Evolutionary conservation across 2,797 vertebrate genomes (phyloP).

Genomic region (Halcyon chelicuti): DNA sequence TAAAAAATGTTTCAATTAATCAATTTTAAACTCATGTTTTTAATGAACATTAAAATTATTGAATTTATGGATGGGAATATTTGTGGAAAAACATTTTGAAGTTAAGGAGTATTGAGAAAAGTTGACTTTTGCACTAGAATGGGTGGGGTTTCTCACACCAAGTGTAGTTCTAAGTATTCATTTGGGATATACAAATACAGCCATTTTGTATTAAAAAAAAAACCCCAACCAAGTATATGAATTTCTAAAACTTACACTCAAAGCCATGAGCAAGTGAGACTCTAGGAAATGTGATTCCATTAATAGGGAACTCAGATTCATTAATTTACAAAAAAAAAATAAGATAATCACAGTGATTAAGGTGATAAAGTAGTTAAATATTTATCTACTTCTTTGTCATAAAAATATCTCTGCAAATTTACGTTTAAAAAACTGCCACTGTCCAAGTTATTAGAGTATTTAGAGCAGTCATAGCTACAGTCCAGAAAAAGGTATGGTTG

Average conservation of each 20-base stretch:
- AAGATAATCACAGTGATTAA: not conserved
- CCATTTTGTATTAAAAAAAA: not conserved
- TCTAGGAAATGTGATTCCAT: not conserved
- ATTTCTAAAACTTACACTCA: not conserved
- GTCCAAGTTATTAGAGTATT: slow-evolving; percentile 19
- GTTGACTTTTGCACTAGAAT: not conserved
- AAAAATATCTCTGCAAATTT: not conserved
- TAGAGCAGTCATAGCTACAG: slow-evolving; percentile 21
- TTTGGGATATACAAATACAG: not conserved
- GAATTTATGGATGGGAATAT: not conserved
- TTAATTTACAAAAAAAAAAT: not conserved
- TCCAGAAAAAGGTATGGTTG: slow-evolving; percentile 5
- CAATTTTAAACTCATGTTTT: not conserved
- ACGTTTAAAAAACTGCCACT: not conserved
- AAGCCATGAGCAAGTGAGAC: not conserved
- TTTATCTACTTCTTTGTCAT: not conserved
- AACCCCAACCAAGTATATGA: not conserved
- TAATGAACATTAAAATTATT: not conserved
- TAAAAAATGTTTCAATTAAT: not conserved
- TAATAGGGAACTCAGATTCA: not conserved
- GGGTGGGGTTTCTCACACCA: fast-evolving
- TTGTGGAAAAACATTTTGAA: not conserved
- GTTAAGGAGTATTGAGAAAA: not conserved
- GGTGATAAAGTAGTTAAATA: not conserved
- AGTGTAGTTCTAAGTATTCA: not conserved